Evolutionary conservation across 53 echinoderm and acorn worm genomes (phyloP).

Genomic region (Astropecten irregularis): DNA sequence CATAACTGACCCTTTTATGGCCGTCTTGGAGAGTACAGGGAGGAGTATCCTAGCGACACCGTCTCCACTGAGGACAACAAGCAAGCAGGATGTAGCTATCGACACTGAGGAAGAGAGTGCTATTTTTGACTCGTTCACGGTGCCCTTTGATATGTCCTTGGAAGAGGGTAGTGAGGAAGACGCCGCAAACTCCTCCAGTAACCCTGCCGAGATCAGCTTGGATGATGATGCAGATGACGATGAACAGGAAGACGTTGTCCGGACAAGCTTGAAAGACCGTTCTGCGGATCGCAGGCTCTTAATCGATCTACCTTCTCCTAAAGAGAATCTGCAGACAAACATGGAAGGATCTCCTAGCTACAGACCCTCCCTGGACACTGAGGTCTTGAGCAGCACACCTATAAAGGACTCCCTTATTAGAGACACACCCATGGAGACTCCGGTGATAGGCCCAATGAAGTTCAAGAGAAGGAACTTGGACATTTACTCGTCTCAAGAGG

Average conservation of each 20-base stretch:
- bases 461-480: slow-evolving; percentile 74
- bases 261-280: slow-evolving; percentile 21
- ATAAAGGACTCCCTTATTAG: neutral
- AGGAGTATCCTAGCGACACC: slow-evolving; percentile 22
- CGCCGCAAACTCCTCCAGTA: slow-evolving; percentile 61
- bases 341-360: slow-evolving; percentile 8
- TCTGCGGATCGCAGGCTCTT: slow-evolving; percentile 24
- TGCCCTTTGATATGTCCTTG: slow-evolving; percentile 27
- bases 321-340: slow-evolving; percentile 9
- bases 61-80: slow-evolving; percentile 20
- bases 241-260: slow-evolving; percentile 15
- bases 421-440: slow-evolving; percentile 30
- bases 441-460: slow-evolving; percentile 29
- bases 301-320: slow-evolving; percentile 28
- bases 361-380: slow-evolving; percentile 31
- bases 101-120: slow-evolving; percentile 64
- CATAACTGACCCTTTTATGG: slow-evolving; percentile 66
- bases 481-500: slow-evolving; percentile 55
- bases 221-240: slow-evolving; percentile 65
- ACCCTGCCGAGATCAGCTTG: slow-evolving; percentile 76
- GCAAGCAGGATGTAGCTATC: slow-evolving; percentile 34
- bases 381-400: slow-evolving; percentile 15
- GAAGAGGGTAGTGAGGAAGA: slow-evolving; percentile 61
- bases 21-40: slow-evolving; percentile 49
- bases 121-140: slow-evolving; percentile 49